Percentiles rank a stretch among this genome's conserved stretches.
phyloP scores from a whole-genome alignment of 2,113 vertebrate genomes.

The Isichthys henryi region DNA sequence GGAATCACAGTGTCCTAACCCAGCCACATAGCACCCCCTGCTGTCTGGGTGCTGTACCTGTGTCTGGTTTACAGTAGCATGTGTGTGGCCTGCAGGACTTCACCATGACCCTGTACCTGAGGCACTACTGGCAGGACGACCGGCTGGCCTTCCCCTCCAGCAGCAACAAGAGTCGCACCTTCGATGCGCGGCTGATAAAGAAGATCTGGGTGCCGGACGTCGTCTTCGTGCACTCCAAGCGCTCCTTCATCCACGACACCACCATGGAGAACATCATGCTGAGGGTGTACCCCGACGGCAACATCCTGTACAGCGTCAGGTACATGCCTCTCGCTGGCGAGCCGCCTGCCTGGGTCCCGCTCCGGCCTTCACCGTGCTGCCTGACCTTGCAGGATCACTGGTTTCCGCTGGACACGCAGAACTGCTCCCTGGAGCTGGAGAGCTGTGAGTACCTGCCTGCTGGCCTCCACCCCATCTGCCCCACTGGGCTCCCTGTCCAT shows the following conservation, averaged over 20 bases:
- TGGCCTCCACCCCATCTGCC: not conserved
- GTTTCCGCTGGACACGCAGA: conserved; percentile 89
- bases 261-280: conserved; percentile 88
- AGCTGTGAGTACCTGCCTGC: conserved; percentile 74
- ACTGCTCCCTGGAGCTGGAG: conserved; percentile 85
- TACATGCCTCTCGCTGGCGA: conserved; percentile 32
- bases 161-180: conserved; percentile 83
- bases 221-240: conserved; percentile 89
- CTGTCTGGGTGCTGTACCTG: not conserved
- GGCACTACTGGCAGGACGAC: conserved; percentile 94
- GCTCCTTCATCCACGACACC: conserved; percentile 86
- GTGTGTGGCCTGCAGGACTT: conserved; percentile 68
- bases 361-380: not conserved
- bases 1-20: not conserved
- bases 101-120: conserved; percentile 88
- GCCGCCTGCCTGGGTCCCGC: conserved; percentile 9
- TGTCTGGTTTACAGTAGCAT: conserved; percentile 25
- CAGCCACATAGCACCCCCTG: not conserved
- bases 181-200: conserved; percentile 78
- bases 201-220: conserved; percentile 92
- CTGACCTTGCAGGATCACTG: conserved; percentile 68
- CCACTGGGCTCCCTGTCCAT: not conserved
- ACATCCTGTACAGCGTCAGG: conserved; percentile 84
- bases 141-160: conserved; percentile 78
- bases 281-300: conserved; percentile 75